Evolutionary conservation across 2,797 vertebrate genomes (phyloP).

Genomic region (Sphaeramia orbicularis): DNA sequence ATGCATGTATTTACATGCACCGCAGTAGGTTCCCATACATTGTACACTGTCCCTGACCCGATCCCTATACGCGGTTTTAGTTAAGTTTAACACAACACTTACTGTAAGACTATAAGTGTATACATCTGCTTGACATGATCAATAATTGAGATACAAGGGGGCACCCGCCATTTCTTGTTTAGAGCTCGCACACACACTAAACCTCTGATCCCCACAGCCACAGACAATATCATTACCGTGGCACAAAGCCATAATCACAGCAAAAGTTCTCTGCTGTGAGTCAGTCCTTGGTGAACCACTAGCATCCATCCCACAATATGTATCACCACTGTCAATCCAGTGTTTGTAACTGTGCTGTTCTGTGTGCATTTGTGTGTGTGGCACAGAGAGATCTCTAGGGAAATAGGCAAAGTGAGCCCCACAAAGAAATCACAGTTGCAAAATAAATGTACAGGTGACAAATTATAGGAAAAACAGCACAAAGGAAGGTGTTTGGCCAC

Average conservation of each 20-base stretch:
- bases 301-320: constrained; percentile 42
- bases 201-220: constrained; percentile 30
- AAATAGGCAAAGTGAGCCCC: constrained; percentile 10
- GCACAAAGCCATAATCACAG: constrained; percentile 49
- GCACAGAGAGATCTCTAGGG: constrained; percentile 8
- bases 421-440: constrained; percentile 21
- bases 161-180: constrained; percentile 16
- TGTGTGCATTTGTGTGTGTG: constrained; percentile 14
- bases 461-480: constrained; percentile 13
- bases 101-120: neutral
- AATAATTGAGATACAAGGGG: constrained; percentile 20
- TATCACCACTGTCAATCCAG: constrained; percentile 19
- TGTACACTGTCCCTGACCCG: neutral
- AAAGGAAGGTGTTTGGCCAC: constrained; percentile 9
- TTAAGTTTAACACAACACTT: neutral
- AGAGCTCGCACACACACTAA: neutral
- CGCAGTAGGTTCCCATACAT: neutral
- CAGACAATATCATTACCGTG: constrained; percentile 33
- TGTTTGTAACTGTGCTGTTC: constrained; percentile 2
- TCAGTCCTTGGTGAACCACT: constrained; percentile 53
- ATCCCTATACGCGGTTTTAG: no score
- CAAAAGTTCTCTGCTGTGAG: constrained; percentile 32
- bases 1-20: no score
- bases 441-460: neutral
- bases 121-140: constrained; percentile 9